Conservation (phyloP, 1,140 invertebrate genomes). For the Ceratina japonica region DNA sequence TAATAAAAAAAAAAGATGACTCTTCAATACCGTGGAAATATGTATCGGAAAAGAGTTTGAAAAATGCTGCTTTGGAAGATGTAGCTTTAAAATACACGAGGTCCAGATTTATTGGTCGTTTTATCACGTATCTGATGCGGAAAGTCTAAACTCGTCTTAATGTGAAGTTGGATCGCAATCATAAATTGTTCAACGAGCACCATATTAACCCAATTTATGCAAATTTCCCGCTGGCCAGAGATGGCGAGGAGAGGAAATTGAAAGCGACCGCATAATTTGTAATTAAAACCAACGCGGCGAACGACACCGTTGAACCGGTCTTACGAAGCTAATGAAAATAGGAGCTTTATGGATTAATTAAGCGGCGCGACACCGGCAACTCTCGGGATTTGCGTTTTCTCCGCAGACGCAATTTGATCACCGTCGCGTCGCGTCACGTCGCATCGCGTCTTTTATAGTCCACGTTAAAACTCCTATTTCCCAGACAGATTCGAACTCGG, state of each 20-base stretch:
- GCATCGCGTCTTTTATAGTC: neutral
- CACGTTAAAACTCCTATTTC: neutral
- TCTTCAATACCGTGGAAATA: too few relatives aligned
- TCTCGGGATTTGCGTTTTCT: neutral
- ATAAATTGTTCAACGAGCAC: too few relatives aligned
- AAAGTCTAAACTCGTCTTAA: too few relatives aligned
- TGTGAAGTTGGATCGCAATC: too few relatives aligned
- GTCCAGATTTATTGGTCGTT: too few relatives aligned
- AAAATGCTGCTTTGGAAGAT: too few relatives aligned
- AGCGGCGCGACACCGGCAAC: neutral
- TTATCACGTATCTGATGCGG: too few relatives aligned
- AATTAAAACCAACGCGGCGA: constrained; percentile 21
- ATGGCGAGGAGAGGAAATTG: neutral
- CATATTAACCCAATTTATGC: too few relatives aligned
- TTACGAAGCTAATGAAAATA: constrained; percentile 45
- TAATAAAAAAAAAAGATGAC: too few relatives aligned
- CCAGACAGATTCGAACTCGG: constrained; percentile 5
- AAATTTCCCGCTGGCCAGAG: neutral
- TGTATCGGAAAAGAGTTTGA: too few relatives aligned
- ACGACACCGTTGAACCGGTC: constrained; percentile 10
- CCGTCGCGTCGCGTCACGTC: neutral
- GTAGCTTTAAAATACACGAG: too few relatives aligned
- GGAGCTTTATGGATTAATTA: constrained; percentile 46
- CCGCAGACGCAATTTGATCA: constrained; percentile 8
- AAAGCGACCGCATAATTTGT: constrained; percentile 10